Evolutionary conservation across 2,888 invertebrate species (phyloP).

Genomic region (Ophion slaviceki): DNA sequence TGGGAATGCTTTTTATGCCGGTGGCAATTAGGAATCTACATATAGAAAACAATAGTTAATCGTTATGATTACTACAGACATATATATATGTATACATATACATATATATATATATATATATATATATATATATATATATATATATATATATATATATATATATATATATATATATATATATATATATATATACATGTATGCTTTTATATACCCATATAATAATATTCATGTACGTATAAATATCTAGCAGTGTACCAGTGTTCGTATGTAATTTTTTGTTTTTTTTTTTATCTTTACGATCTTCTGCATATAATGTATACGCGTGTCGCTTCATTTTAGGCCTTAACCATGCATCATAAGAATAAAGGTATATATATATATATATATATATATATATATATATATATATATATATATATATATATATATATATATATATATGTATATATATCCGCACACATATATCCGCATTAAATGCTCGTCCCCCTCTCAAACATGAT

Average conservation of each 20-base stretch:
- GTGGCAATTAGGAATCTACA: constrained; percentile 52
- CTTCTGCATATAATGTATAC: constrained; percentile 63
- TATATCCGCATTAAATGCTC: constrained; percentile 66
- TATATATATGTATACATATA: constrained; percentile 56
- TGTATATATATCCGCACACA: constrained; percentile 33
- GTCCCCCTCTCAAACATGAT: constrained; percentile 49
- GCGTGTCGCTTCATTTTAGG: constrained; percentile 71
- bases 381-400: constrained; percentile 46
- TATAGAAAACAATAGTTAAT: constrained; percentile 59
- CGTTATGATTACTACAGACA: constrained; percentile 66
- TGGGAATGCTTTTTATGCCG: constrained; percentile 14
- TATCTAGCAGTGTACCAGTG: constrained; percentile 66
- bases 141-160: constrained; percentile 45
- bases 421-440: constrained; percentile 59
- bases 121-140: constrained; percentile 49
- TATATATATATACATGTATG: constrained; percentile 49
- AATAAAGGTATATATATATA: constrained; percentile 69
- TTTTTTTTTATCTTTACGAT: constrained; percentile 46
- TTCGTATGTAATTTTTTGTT: constrained; percentile 58
- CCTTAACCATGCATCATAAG: constrained; percentile 76
- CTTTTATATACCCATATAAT: constrained; percentile 66
- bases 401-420: constrained; percentile 50
- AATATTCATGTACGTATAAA: constrained; percentile 65
- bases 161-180: constrained; percentile 43
- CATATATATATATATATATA: constrained; percentile 62